Conservation (phyloP, 2,113 vertebrate species). For the Australoheros scitulus region DNA sequence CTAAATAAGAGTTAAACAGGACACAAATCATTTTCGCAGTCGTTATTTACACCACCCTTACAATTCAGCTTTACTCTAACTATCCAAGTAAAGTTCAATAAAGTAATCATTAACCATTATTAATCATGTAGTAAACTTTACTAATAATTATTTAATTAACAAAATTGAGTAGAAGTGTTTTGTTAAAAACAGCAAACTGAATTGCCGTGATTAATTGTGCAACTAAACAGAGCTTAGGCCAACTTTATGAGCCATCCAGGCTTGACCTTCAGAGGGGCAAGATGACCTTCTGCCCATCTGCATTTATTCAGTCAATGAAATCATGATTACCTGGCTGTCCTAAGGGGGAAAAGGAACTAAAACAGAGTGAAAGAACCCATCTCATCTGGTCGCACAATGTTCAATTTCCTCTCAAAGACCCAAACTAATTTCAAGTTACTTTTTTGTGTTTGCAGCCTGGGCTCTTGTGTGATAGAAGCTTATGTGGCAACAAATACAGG, state of each 20-base stretch:
- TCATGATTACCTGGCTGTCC: constrained; percentile 64
- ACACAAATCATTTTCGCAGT: background rate
- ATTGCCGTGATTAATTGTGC: background rate
- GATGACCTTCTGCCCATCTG: constrained; percentile 54
- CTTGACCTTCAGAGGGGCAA: constrained; percentile 13
- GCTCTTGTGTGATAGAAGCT: constrained; percentile 43
- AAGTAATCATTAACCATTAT: background rate
- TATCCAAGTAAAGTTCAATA: background rate
- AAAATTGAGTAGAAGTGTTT: background rate
- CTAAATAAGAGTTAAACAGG: background rate
- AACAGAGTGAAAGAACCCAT: constrained; percentile 27
- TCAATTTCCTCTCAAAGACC: constrained; percentile 65
- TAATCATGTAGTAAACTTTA: background rate
- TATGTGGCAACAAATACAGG: constrained; percentile 39
- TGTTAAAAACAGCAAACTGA: background rate
- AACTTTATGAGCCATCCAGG: background rate
- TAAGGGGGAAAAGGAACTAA: constrained; percentile 34
- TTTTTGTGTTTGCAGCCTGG: constrained; percentile 37
- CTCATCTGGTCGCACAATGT: constrained; percentile 55
- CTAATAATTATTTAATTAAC: background rate
- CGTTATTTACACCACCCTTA: background rate
- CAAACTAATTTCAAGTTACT: constrained; percentile 57
- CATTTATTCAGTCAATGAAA: constrained; percentile 55
- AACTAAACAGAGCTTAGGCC: background rate
- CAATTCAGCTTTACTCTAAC: background rate